These are phyloP conservation scores for Lepidocyrtoides sp. DNA, from an alignment of 2,888 invertebrate species.

Conservation along the genomic window DNA sequence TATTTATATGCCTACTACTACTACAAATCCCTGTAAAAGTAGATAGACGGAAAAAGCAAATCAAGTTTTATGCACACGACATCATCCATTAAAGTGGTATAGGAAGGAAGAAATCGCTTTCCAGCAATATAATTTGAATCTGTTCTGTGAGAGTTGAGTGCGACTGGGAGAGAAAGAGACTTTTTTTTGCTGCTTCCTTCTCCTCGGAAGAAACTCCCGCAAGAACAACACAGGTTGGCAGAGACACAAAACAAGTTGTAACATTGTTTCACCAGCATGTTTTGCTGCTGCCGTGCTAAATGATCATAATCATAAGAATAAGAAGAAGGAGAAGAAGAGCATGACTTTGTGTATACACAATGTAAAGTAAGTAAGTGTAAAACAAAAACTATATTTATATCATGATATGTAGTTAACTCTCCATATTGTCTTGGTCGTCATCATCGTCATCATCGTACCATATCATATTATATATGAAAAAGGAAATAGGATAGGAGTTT, in stretches of 20 bases:
- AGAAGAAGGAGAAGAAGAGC: too few relatives aligned
- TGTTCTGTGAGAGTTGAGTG: not conserved
- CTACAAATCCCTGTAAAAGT: not conserved
- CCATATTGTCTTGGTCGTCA: constrained; percentile 22
- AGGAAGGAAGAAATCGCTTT: constrained; percentile 60
- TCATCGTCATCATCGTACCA: constrained; percentile 30
- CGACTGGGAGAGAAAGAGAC: not conserved
- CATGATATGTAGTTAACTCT: too few relatives aligned
- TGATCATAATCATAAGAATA: constrained; percentile 3
- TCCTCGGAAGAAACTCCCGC: constrained; percentile 30
- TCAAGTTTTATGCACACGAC: constrained; percentile 63
- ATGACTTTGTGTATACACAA: too few relatives aligned
- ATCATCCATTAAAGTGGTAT: constrained; percentile 45
- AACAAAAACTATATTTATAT: too few relatives aligned
- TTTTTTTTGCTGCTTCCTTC: not conserved
- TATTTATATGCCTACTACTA: not conserved
- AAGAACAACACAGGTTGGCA: constrained; percentile 68
- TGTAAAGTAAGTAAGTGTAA: too few relatives aligned
- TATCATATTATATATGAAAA: constrained; percentile 26
- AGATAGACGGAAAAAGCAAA: constrained; percentile 46
- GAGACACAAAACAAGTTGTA: constrained; percentile 62
- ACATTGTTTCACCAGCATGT: constrained; percentile 43
- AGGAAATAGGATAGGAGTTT: constrained; percentile 17
- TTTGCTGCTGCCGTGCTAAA: not conserved
- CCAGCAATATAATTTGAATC: constrained; percentile 63